A percentile compares a stretch with the other conserved stretches of the same genome.
Conservation (phyloP, 2,888 invertebrate genomes). For the Sarcophaga variegata region DNA sequence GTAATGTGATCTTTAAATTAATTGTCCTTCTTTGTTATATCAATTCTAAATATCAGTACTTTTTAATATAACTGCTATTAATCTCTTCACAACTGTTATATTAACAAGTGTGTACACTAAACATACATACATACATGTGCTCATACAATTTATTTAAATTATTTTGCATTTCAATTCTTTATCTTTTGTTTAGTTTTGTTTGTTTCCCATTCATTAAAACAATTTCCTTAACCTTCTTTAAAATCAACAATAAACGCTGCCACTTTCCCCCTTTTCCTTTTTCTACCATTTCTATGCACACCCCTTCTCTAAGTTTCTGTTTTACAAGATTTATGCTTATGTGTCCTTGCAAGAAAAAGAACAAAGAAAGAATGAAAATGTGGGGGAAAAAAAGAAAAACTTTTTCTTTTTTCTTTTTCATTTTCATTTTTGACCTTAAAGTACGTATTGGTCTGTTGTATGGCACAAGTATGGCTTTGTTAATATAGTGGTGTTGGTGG, state of each 20-base stretch:
- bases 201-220: slow-evolving; percentile 56
- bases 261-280: slow-evolving; percentile 13
- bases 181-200: slow-evolving; percentile 35
- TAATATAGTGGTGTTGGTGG: not conserved
- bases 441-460: slow-evolving; percentile 14
- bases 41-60: no score
- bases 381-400: no score
- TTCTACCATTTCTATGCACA: not conserved
- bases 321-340: slow-evolving; percentile 77
- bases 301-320: not conserved
- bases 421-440: slow-evolving; percentile 75
- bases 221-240: slow-evolving; percentile 62
- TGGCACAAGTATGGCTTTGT: not conserved
- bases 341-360: slow-evolving; percentile 68
- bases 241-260: slow-evolving; percentile 36
- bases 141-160: slow-evolving; percentile 12
- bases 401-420: slow-evolving; percentile 47
- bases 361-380: slow-evolving; percentile 29
- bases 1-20: no score
- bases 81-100: not conserved
- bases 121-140: not conserved
- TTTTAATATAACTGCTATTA: not conserved
- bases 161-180: slow-evolving; percentile 44
- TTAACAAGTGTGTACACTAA: slow-evolving; percentile 6
- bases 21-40: not conserved